phyloP scores from a whole-genome alignment of 1,140 invertebrate species.

The Caerostris darwini region DNA sequence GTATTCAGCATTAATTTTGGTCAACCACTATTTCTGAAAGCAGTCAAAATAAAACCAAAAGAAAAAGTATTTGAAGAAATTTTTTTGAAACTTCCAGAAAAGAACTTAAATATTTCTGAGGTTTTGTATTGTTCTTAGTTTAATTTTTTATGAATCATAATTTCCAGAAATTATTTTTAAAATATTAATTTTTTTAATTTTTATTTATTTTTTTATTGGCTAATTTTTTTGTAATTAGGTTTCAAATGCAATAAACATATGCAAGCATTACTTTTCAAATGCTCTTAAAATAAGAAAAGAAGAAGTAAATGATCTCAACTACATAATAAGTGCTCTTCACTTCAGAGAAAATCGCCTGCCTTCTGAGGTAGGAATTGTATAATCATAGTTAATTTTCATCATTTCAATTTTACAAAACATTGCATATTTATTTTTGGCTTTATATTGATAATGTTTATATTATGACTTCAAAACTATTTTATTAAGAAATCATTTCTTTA shows the following conservation, averaged over 20 bases:
- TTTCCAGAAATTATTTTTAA: no score
- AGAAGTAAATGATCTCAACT: slow-evolving; percentile 35
- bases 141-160: no score
- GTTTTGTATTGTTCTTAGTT: not conserved
- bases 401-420: no score
- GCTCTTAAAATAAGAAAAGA: slow-evolving; percentile 53
- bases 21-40: not conserved
- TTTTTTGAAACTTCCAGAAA: not conserved
- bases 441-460: no score
- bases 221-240: not conserved
- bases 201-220: not conserved
- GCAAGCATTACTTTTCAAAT: not conserved
- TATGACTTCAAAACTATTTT: no score
- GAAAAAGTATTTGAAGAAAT: slow-evolving; percentile 19
- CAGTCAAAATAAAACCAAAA: not conserved
- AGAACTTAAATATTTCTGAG: not conserved
- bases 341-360: not conserved
- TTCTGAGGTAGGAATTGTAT: slow-evolving; percentile 8
- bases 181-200: no score
- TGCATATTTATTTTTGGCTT: no score
- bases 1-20: not conserved
- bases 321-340: not conserved
- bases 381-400: no score
- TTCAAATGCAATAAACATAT: not conserved
- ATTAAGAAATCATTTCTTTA: no score